Base-by-base conservation (phyloP, 2,797 vertebrate species). In the Eupleurogrammus muticus region DNA sequence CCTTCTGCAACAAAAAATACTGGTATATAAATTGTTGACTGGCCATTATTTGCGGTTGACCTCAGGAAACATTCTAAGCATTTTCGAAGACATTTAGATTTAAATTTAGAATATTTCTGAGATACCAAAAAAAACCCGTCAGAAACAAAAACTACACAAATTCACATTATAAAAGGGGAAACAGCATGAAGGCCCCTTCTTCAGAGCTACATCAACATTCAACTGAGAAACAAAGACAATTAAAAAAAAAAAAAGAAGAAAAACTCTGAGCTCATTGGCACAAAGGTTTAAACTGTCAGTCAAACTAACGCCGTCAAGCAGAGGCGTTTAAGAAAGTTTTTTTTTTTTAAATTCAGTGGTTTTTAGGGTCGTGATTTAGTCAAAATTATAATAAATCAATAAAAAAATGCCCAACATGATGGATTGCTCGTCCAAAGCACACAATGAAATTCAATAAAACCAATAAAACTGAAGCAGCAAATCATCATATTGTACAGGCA, bases 111-210 rank as follows among this genome's bases (percentile, higher is more conserved):
- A 17, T 17, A 17, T 20, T 28, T 42, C 34, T 38, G 51, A 23
- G 38, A 72, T 13, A 56, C 24, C 48, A 42, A 17, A n/a, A n/a
- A n/a, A n/a, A n/a, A n/a, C n/a, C n/a, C n/a, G n/a, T n/a, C n/a
- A 6, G 7, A 6, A 17, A 46, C 3, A 50, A 52, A 62, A n/a
- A 17, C 16, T 2, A n/a, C 6, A 68, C 1, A 56, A 6, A 64
- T 40, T 68, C 71, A 79, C 72, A 70, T 70, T 48, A 23, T 10
- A 5, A 10, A 5, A 38, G 12, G 38, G 59, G 7, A 50, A 5
- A 17, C 35, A 64, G 20, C 7, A 1, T 13, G 7, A 51, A 53
- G 38, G 24, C 5, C 14, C 0, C 10, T 5, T n/a, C 46, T 16
- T 23, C 34, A 19, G 20, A 34, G 46, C 40, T 10, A 46, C 35